Conservation (phyloP, 2,113 vertebrate genomes). For the Seriola aureovittata region DNA sequence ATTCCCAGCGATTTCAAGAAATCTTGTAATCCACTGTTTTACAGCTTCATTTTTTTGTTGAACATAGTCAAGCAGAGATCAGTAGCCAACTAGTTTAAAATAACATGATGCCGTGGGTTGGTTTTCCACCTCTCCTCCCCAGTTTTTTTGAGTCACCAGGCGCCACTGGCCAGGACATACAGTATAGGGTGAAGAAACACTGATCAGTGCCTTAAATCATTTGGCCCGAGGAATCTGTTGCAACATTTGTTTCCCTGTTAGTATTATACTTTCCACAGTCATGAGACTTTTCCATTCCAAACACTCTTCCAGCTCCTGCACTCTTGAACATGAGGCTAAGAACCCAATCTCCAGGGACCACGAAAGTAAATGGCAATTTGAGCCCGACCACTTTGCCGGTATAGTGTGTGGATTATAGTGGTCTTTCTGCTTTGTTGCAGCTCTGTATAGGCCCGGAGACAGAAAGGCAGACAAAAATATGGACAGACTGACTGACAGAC, state of each 20-base stretch:
- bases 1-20: too few relatives aligned
- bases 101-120: too few relatives aligned
- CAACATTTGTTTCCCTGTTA: slow-evolving; percentile 37
- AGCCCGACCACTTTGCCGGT: slow-evolving; percentile 67
- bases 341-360: slow-evolving; percentile 67
- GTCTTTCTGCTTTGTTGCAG: slow-evolving; percentile 63
- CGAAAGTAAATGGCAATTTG: slow-evolving; percentile 73
- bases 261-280: slow-evolving; percentile 57
- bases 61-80: too few relatives aligned
- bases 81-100: too few relatives aligned
- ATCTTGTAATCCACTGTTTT: too few relatives aligned
- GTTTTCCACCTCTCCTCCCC: too few relatives aligned
- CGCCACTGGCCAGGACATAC: too few relatives aligned
- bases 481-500: slow-evolving; percentile 15
- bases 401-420: slow-evolving; percentile 70
- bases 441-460: slow-evolving; percentile 38
- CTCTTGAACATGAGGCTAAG: slow-evolving; percentile 72
- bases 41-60: too few relatives aligned
- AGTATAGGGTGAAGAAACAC: not conserved
- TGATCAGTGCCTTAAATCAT: slow-evolving; percentile 45
- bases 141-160: too few relatives aligned
- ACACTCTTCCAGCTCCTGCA: slow-evolving; percentile 63
- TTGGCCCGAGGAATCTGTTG: slow-evolving; percentile 37
- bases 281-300: slow-evolving; percentile 70
- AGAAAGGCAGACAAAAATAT: slow-evolving; percentile 20